These are phyloP conservation scores for Tetanocera ferruginea DNA, from an alignment of 2,888 invertebrate genomes.

Conservation along the genomic window DNA sequence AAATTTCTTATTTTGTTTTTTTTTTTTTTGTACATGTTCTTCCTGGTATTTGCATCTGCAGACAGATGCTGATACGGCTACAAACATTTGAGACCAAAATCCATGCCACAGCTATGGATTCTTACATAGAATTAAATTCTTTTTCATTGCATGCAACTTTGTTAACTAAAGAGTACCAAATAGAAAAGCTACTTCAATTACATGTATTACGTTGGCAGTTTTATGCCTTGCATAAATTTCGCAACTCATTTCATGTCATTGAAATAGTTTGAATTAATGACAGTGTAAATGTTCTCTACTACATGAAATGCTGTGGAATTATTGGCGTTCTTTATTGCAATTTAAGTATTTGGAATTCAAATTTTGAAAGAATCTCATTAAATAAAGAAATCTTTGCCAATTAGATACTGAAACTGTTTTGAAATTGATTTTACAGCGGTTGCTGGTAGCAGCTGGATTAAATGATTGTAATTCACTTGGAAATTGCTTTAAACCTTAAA, in stretches of 20 bases:
- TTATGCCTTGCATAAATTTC: slow-evolving; percentile 40
- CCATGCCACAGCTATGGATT: background rate
- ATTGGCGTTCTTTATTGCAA: background rate
- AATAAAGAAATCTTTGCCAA: too few species aligned
- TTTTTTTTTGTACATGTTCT: background rate
- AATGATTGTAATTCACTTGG: too few species aligned
- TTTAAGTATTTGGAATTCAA: background rate
- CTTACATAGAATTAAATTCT: background rate
- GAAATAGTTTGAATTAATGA: slow-evolving; percentile 29
- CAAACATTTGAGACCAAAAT: background rate
- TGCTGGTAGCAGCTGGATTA: too few species aligned
- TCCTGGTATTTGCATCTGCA: background rate
- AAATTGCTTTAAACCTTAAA: too few species aligned
- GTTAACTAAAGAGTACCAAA: background rate
- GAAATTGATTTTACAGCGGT: too few species aligned
- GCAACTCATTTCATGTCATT: slow-evolving; percentile 33
- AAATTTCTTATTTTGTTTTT: too few species aligned
- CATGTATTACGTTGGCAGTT: slow-evolving; percentile 34
- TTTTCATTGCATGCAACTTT: background rate
- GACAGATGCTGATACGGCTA: background rate
- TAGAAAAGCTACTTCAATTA: background rate
- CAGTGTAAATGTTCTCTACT: background rate
- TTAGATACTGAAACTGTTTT: too few species aligned
- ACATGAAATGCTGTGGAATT: background rate
- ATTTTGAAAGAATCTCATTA: background rate